Percentiles rank a stretch among this genome's conserved stretches.
phyloP scores from a whole-genome alignment of 1,140 invertebrate genomes.

The Carposina sasakii region DNA sequence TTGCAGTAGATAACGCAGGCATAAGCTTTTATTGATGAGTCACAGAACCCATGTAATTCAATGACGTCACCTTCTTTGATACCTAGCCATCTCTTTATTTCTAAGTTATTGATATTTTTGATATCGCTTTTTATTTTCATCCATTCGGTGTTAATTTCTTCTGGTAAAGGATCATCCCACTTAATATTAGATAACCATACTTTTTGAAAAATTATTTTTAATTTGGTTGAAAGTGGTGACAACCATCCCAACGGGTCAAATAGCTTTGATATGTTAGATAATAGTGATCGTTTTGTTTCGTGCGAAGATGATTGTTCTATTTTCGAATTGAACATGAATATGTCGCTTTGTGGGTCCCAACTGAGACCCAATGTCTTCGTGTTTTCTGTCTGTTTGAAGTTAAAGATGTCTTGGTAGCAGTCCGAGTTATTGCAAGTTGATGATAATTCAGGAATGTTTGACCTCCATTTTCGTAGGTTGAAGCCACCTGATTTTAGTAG shows the following conservation, averaged over 20 bases:
- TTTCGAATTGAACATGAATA: not conserved
- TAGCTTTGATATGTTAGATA: not conserved
- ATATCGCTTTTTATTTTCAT: not conserved
- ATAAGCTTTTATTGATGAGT: not conserved
- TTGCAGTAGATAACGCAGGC: slow-evolving; percentile 3
- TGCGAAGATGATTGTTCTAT: not conserved
- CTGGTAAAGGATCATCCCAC: slow-evolving; percentile 47
- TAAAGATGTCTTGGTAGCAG: not conserved
- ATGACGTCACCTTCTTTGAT: not conserved
- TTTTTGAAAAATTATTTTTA: slow-evolving; percentile 46
- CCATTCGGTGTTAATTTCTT: slow-evolving; percentile 12
- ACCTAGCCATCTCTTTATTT: not conserved
- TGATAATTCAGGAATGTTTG: not conserved
- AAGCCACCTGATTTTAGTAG: not conserved
- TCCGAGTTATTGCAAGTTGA: not conserved
- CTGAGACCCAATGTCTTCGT: not conserved
- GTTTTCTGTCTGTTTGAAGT: not conserved
- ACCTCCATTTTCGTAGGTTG: slow-evolving; percentile 2
- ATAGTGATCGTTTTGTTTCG: not conserved
- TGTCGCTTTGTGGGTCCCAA: not conserved
- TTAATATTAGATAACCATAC: slow-evolving; percentile 27
- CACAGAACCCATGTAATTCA: slow-evolving; percentile 11
- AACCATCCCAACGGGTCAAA: not conserved
- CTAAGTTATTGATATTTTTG: not conserved
- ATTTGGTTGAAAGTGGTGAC: slow-evolving; percentile 30